Base-by-base conservation (phyloP, 2,888 invertebrate species). In the Sussaba pulchella region DNA sequence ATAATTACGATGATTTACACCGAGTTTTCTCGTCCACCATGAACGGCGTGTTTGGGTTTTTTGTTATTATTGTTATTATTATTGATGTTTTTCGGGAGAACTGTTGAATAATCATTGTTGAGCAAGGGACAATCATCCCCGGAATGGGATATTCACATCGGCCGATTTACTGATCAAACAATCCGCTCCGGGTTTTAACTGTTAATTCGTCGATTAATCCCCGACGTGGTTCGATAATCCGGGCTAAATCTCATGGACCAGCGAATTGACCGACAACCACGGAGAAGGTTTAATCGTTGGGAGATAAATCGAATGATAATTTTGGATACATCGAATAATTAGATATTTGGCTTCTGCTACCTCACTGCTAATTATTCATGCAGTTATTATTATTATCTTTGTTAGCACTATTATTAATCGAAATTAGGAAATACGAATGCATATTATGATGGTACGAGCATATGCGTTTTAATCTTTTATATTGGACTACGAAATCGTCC, bases 1-100 rank as follows among this genome's bases (percentile, higher is more conserved):
- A 87, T 86, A 86, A 87, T 87, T 88, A 87, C 82, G 80, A 81
- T 87, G 88, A 88, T 87, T 88, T 86, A 87, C 82, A 79, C 70
- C 76, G 63, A 61, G 82, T 47, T 26, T 63, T 36, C 31, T 45
- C 57, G 21, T 21, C 47, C 47, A 73, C 64, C 70, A 64, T 76
- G 64, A 71, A 52, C 81, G 57, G 14, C 78, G 75, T 74, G 31
- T 83, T 85, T n/a, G n/a, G n/a, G n/a, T n/a, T n/a, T n/a, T n/a
- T n/a, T n/a, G n/a, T n/a, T n/a, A n/a, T n/a, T n/a, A n/a, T n/a
- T n/a, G n/a, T n/a, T n/a, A n/a, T n/a, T n/a, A n/a, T n/a, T n/a
- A n/a, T n/a, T n/a, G n/a, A n/a, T n/a, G n/a, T n/a, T n/a, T n/a
- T n/a, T 75, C 71, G 57, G 43, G 66, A 67, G 6, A 67, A 67